Conservation (phyloP, 1,140 invertebrate genomes). For the Diplogasteroides magnus region DNA sequence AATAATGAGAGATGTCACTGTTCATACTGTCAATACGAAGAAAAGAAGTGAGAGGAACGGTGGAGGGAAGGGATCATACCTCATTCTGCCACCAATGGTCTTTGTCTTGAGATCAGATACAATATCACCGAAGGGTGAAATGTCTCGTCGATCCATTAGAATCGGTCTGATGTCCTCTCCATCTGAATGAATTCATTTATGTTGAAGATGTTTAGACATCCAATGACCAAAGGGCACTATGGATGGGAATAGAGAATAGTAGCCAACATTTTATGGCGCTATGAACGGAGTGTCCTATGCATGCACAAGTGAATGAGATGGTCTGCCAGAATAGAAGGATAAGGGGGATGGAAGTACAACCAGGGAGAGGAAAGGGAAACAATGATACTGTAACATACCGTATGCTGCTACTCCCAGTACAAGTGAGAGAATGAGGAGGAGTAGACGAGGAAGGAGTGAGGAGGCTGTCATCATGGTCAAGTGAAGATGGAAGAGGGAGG, state of each 20-base stretch:
- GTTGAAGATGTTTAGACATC: neutral
- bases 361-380: neutral
- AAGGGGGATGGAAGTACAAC: neutral
- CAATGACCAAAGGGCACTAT: neutral
- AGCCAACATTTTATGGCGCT: too few species aligned
- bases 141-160: constrained; percentile 55
- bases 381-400: neutral
- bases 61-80: constrained; percentile 17
- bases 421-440: too few species aligned
- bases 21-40: too few species aligned
- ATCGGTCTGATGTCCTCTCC: constrained; percentile 19
- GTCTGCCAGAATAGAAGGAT: neutral
- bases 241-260: too few species aligned
- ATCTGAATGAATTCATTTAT: neutral
- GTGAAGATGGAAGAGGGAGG: too few species aligned
- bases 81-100: constrained; percentile 35
- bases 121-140: constrained; percentile 29
- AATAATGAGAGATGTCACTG: too few species aligned
- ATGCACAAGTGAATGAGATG: neutral
- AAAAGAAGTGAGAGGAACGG: neutral
- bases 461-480: too few species aligned
- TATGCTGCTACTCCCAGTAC: too few species aligned
- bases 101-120: constrained; percentile 40
- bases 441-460: too few species aligned
- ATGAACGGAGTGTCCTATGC: neutral